Evolutionary conservation across 2,797 vertebrate genomes (phyloP), one percentile per base, ranked within the genome.

Genomic region (Glyptemys insculpta): DNA sequence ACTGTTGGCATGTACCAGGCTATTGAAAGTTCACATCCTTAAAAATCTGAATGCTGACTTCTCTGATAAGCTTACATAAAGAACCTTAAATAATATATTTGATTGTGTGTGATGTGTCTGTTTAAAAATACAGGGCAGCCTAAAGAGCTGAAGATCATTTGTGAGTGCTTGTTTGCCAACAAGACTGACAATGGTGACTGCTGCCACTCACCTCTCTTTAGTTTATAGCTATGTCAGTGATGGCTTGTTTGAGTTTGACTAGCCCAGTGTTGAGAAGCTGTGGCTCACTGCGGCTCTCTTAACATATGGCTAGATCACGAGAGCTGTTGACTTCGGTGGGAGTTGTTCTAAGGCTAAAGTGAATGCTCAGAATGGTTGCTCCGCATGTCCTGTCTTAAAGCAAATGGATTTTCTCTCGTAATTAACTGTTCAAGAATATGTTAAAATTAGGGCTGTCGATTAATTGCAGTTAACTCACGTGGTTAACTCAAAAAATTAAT

Each of bases 61-160:
- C 34, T 15, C 7, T 21, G 87, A 19, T 25, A 44, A 9, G 12
- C 25, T 12, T 76, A 2, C 25, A 8, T 7, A 76, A 29, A 76
- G 41, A 76, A 44, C 5, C 19, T 74, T 27, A n/a, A 78, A 37
- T 65, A 52, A 16, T 85, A 8, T 41, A 5, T 27, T 7, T 41
- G 68, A 11, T 91, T 79, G 54, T 57, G 0, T 8, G 16, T 56
- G 41, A 1, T 83, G 23, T 68, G 44, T 41, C 41, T 76, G 25
- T 47, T 44, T 27, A 47, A 76, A 47, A 47, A 47, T 76, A 47
- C 7, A 15, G 4, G 41, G 23, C 41, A 44, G 41, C 72, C 23
- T 76, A 23, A 74, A 27, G 23, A 74, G 72, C 94, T 94, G 93
- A 95, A 88, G 65, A 82, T 96, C 29, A 49, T 37, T 92, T 96